A percentile compares a stretch with the other conserved stretches of the same genome.
Evolutionary conservation across 2,888 invertebrate species (phyloP).

Genomic region (Timema cristinae): DNA sequence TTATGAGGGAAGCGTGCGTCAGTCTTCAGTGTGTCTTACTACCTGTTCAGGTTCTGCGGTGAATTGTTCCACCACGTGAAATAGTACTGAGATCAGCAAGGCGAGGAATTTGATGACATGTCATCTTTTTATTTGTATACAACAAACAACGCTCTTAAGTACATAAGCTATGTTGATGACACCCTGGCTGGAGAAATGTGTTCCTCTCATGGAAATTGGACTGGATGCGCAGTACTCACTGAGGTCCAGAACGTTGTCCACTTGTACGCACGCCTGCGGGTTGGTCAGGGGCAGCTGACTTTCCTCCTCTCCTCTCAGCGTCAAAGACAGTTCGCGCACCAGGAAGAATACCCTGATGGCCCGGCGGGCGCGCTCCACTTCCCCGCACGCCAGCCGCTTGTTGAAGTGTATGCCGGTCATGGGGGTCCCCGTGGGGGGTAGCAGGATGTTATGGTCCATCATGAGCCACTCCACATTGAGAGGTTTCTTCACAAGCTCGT

Average conservation of each 20-base stretch:
- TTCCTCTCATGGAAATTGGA: no score
- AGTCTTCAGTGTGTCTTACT: no score
- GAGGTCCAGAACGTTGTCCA: slow-evolving; percentile 91
- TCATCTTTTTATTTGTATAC: no score
- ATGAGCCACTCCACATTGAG: slow-evolving; percentile 92
- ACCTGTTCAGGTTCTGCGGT: no score
- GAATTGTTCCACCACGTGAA: no score
- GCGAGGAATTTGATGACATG: no score
- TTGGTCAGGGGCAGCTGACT: slow-evolving; percentile 86
- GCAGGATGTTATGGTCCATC: slow-evolving; percentile 91
- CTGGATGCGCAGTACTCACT: slow-evolving; percentile 58
- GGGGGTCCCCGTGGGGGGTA: slow-evolving; percentile 94
- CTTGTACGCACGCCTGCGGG: slow-evolving; percentile 81
- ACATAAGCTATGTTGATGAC: no score
- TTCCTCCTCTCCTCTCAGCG: slow-evolving; percentile 72
- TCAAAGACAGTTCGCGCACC: slow-evolving; percentile 74
- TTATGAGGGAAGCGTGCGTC: no score
- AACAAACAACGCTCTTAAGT: no score
- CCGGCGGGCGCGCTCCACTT: slow-evolving; percentile 82
- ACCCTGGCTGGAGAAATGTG: no score
- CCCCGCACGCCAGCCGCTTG: slow-evolving; percentile 92
- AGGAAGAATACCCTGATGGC: slow-evolving; percentile 93
- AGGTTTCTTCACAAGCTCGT: slow-evolving; percentile 82
- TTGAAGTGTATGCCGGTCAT: slow-evolving; percentile 93
- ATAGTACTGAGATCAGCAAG: no score